Evolutionary conservation across 2,888 invertebrate genomes (phyloP), one percentile per base, ranked within the genome.

Genomic region (Lasioglossum calceatum): DNA sequence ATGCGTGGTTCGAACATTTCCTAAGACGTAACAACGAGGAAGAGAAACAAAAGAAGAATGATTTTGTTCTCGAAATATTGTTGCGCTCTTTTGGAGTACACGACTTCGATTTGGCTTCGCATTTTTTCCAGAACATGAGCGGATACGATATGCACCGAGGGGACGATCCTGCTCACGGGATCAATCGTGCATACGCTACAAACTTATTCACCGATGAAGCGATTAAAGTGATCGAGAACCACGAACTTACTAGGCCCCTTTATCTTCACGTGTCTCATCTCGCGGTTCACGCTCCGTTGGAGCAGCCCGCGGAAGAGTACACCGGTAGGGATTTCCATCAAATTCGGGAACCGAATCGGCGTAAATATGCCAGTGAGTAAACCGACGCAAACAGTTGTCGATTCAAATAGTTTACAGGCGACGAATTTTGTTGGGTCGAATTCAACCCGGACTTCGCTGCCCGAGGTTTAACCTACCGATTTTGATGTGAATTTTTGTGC

Each of bases 191-290:
- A 76, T 98, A 98, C 92, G 96, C 97, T 3, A 98, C 98, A 0
- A 97, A 98, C 91, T 94, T 98, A 61, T 97, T 98, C 88, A 97
- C 97, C 4, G 94, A 96, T 19, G 97, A 97, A 93, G 97, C 98
- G 0, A 95, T 97, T 42, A 96, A 96, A 78, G 96, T 97, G 8
- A 97, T 98, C 83, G 94, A 95, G 19, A 92, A 95, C 0, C 97
- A 97, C 91, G 96, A 97, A 85, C 92, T 93, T 0, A 93, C 96
- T 61, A 94, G 95, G 16, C 98, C 99, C 0, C 95, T 99, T 79
- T 98, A 98, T 93, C 95, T 99, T 82, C 97, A 98, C 95, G 93
- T 99, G 78, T 97, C 97, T 0, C 98, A 98, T 94, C 96, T 97
- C 77, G 98, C 98, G 0, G 97, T 98, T 0, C 99, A 99, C 94